phyloP scores from a whole-genome alignment of 53 echinoderm and acorn worm species.

The Paracentrotus lividus region DNA sequence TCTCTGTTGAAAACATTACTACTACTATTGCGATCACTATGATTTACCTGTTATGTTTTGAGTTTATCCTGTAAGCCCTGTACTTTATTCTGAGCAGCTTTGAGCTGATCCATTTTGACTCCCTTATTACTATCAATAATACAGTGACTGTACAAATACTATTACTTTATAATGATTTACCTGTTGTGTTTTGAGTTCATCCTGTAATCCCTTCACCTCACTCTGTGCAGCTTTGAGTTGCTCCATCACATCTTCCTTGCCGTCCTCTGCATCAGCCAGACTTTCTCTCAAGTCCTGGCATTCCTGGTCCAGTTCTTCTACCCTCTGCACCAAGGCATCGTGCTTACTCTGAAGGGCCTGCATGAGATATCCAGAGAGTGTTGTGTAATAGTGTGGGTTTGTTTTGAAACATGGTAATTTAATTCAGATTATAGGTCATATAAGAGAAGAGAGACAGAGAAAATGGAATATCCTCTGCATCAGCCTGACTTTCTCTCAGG shows the following conservation, averaged over 20 bases:
- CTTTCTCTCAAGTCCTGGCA: conserved; percentile 89
- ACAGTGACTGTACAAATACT: too few species aligned
- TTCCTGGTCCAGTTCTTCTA: conserved; percentile 93
- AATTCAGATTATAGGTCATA: too few species aligned
- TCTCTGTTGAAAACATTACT: too few species aligned
- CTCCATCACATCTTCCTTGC: conserved; percentile 79
- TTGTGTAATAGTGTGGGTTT: too few species aligned
- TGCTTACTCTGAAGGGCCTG: conserved; percentile 92
- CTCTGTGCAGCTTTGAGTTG: conserved; percentile 78
- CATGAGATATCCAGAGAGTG: neutral
- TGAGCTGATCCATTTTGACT: conserved; percentile 75
- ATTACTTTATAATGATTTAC: conserved; percentile 58
- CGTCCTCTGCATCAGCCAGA: conserved; percentile 85
- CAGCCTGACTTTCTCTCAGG: too few species aligned
- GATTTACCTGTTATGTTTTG: conserved; percentile 87
- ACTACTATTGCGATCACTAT: too few species aligned
- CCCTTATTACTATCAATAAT: conserved; percentile 84
- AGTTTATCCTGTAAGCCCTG: conserved; percentile 80
- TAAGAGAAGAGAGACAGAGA: too few species aligned
- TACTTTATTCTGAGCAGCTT: conserved; percentile 78
- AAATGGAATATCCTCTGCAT: too few species aligned
- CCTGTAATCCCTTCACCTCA: conserved; percentile 81
- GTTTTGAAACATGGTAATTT: too few species aligned
- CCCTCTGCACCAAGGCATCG: conserved; percentile 85
- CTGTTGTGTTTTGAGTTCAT: conserved; percentile 84